A percentile compares a stretch with the other conserved stretches of the same genome.
These are phyloP conservation scores for Eleginops maclovinus DNA, from an alignment of 2,113 vertebrate genomes.

Conservation along the genomic window DNA sequence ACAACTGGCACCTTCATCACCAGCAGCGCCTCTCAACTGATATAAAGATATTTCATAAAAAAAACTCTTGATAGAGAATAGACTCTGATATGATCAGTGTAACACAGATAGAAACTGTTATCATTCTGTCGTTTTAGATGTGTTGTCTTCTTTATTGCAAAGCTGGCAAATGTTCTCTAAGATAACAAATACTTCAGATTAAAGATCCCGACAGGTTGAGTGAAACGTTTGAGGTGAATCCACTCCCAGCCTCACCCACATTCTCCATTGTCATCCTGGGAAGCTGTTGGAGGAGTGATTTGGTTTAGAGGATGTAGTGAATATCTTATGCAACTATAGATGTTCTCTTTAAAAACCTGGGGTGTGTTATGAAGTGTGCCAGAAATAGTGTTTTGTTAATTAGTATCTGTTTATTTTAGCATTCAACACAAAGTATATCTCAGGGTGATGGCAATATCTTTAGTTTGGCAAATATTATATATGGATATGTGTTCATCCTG, in stretches of 20 bases:
- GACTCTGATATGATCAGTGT: background rate
- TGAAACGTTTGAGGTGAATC: conserved; percentile 49
- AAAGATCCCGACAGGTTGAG: conserved; percentile 37
- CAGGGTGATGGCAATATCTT: background rate
- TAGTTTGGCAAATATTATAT: background rate
- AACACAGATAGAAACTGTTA: background rate
- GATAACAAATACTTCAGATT: conserved; percentile 6
- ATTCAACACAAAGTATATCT: background rate
- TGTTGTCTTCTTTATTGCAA: background rate
- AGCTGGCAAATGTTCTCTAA: conserved; percentile 13
- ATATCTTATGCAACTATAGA: background rate
- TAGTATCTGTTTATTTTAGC: background rate
- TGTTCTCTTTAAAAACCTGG: background rate
- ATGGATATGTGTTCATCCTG: too few species aligned
- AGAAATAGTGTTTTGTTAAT: background rate
- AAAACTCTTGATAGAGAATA: conserved; percentile 1
- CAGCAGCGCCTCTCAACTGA: background rate
- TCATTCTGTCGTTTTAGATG: background rate
- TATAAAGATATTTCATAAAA: conserved; percentile 2
- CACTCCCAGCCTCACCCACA: conserved; percentile 45
- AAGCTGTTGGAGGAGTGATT: conserved; percentile 1
- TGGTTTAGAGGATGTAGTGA: background rate
- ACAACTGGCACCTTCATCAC: conserved; percentile 26
- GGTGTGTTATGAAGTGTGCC: background rate
- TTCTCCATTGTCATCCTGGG: conserved; percentile 27